A percentile compares a stretch with the other conserved stretches of the same genome.
Evolutionary conservation across 2,113 vertebrate species (phyloP).

Genomic region (Suncus etruscus): DNA sequence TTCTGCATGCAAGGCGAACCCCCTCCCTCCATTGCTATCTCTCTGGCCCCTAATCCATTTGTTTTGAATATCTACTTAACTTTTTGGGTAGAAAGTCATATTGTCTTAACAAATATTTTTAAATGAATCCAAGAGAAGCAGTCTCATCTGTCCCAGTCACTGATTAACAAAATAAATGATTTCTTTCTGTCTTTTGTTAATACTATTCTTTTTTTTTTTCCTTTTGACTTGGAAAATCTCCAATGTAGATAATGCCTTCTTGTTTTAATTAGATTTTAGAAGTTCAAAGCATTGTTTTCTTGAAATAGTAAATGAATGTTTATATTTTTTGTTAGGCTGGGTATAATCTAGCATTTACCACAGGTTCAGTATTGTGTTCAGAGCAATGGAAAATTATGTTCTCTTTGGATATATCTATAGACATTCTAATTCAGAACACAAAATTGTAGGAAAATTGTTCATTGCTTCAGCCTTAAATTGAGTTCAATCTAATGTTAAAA

Average conservation of each 20-base stretch:
- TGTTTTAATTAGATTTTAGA: constrained; percentile 11
- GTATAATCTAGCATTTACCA: constrained; percentile 1
- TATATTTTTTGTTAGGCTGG: constrained; percentile 31
- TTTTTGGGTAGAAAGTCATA: not conserved
- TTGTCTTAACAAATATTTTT: not conserved
- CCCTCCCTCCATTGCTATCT: no score
- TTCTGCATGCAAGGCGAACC: no score
- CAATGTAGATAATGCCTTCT: not conserved
- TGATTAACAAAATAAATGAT: not conserved
- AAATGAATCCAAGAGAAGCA: not conserved
- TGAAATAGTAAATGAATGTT: not conserved
- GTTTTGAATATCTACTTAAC: not conserved
- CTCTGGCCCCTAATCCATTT: not conserved
- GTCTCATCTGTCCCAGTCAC: not conserved
- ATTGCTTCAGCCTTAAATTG: not conserved
- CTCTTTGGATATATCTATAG: not conserved
- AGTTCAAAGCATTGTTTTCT: constrained; percentile 8
- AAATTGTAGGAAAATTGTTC: not conserved
- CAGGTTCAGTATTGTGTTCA: constrained; percentile 7
- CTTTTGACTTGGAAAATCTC: not conserved
- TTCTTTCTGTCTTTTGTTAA: constrained; percentile 10
- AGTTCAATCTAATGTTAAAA: no score
- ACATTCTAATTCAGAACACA: not conserved
- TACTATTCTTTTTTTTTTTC: not conserved
- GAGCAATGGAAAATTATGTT: not conserved